Base-by-base conservation (phyloP, 2,113 vertebrate genomes). In the Dicentrarchus labrax region DNA sequence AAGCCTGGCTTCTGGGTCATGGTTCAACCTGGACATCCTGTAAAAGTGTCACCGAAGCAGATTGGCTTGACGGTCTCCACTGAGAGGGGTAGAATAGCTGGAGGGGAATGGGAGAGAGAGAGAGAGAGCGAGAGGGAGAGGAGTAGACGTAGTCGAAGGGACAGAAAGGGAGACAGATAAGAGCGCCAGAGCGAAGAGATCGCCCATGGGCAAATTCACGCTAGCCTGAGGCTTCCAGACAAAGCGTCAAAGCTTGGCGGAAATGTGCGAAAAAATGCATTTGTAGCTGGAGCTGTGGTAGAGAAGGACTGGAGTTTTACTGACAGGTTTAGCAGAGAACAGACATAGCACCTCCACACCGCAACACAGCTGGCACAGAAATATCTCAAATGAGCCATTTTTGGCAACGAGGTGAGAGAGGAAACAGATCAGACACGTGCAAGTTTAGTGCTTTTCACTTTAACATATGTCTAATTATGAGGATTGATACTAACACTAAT, bases 21-120 rank as follows among this genome's bases (percentile, higher is more conserved):
- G 89, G 93, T 91, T 93, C 88, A 87, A 69, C 24, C 61, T 36
- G 87, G 87, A 94, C 88, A 89, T 87, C 86, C 86, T 90, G 90
- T 90, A 86, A 90, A 91, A 85, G 76, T 92, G 90, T 92, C 87
- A 89, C 54, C 2, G 65, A 64, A 84, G 73, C 88, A 86, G 88
- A 94, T 86, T 86, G 88, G 62, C 81, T 88, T 83, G 86, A 90
- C 73, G 59, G 80, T 82, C 70, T 82, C 64, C 61, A 17, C 80
- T 50, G 90, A 83, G 83, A 76, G 66, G 64, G 62, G 45, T 65
- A 21, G 88, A 39, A 71, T 70, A 54, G 82, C 83, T 82, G 73
- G 39, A 88, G 79, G 68, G 72, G 71, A 76, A 56, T 24, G 62
- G 64, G 59, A 66, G 48, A 9, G 51, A 19, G 17, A 39, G 83